phyloP scores from a whole-genome alignment of 2,113 vertebrate species.

The Isichthys henryi region DNA sequence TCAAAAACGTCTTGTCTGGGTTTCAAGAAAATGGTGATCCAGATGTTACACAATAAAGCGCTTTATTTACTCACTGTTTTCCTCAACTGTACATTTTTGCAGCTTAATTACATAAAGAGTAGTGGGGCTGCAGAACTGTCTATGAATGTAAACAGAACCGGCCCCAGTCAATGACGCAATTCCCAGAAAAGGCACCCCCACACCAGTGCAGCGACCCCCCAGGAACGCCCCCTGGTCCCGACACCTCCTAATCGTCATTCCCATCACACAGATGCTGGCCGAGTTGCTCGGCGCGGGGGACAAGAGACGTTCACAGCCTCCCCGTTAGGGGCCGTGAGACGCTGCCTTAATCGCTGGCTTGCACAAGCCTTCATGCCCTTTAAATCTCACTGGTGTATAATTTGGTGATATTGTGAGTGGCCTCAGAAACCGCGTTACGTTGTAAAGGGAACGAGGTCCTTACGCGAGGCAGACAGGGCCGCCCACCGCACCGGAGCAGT shows the following conservation, averaged over 20 bases:
- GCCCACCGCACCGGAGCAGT: neutral
- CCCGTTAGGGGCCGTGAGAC: slow-evolving; percentile 27
- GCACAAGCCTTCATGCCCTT: slow-evolving; percentile 49
- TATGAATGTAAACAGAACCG: neutral
- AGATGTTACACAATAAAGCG: neutral
- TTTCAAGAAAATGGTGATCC: neutral
- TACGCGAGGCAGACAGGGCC: neutral
- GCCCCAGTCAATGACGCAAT: neutral
- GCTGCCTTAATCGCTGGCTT: slow-evolving; percentile 48
- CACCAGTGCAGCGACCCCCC: too few relatives aligned
- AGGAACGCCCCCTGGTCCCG: neutral
- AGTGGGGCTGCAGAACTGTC: neutral
- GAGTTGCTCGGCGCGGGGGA: neutral
- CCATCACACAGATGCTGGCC: neutral
- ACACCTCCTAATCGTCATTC: slow-evolving; percentile 3
- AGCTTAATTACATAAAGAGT: neutral
- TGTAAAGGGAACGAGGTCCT: slow-evolving; percentile 26
- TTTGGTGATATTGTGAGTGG: slow-evolving; percentile 64
- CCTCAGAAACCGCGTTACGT: slow-evolving; percentile 57
- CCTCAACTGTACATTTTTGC: neutral
- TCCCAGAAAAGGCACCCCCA: neutral
- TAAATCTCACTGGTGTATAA: slow-evolving; percentile 54
- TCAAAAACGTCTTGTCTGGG: neutral
- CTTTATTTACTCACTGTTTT: neutral
- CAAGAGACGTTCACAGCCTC: slow-evolving; percentile 1